Conservation (phyloP, 1,140 invertebrate species). For the Oryzaephilus surinamensis region DNA sequence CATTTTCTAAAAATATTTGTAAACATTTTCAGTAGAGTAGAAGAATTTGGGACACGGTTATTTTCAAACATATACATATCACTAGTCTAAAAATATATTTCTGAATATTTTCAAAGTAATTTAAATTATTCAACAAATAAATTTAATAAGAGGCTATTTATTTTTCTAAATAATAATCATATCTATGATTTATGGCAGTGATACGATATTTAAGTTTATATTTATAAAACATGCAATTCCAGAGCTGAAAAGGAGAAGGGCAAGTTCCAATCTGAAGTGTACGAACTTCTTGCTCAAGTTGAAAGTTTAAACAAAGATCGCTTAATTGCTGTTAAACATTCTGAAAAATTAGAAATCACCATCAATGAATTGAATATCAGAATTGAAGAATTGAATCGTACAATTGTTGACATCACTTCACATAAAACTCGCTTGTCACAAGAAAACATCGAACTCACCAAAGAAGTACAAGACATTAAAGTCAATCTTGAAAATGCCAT, state of each 20-base stretch:
- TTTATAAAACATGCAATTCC: slow-evolving; percentile 1
- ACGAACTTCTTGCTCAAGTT: slow-evolving; percentile 87
- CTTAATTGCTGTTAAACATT: slow-evolving; percentile 71
- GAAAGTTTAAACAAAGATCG: slow-evolving; percentile 89
- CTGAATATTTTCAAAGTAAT: slow-evolving; percentile 5
- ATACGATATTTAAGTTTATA: background rate
- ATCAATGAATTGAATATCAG: slow-evolving; percentile 84
- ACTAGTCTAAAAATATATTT: slow-evolving; percentile 10
- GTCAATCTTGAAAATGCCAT: slow-evolving; percentile 74
- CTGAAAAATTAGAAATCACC: slow-evolving; percentile 81
- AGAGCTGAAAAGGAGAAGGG: slow-evolving; percentile 92
- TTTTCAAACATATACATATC: slow-evolving; percentile 1
- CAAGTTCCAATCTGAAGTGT: slow-evolving; percentile 93
- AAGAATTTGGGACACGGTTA: slow-evolving; percentile 11
- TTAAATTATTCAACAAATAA: background rate
- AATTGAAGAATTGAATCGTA: slow-evolving; percentile 91
- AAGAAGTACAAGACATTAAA: slow-evolving; percentile 92
- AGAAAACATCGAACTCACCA: slow-evolving; percentile 89
- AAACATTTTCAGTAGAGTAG: too few relatives aligned
- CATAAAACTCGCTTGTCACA: slow-evolving; percentile 77
- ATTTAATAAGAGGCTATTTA: background rate
- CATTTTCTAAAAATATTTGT: too few relatives aligned
- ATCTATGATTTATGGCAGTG: too few relatives aligned
- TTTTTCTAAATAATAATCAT: background rate
- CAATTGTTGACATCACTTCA: slow-evolving; percentile 87